Percentiles rank a stretch among this genome's conserved stretches.
These are phyloP conservation scores for Rhadina sibilatrix DNA, from an alignment of 2,113 vertebrate genomes.

Conservation along the genomic window DNA sequence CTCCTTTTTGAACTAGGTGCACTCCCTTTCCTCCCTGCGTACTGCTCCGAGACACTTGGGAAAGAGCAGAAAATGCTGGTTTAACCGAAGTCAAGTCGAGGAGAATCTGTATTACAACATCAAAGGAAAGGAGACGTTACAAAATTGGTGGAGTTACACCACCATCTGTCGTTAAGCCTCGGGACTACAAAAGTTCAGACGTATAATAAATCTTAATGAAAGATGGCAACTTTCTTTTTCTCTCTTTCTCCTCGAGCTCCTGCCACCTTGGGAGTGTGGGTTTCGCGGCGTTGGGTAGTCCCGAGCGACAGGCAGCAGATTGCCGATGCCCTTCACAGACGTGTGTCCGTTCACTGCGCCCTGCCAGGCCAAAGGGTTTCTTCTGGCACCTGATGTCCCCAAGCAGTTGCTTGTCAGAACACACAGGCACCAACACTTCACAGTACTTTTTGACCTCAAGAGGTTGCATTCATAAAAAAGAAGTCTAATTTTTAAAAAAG, in stretches of 20 bases:
- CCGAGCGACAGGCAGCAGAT: neutral
- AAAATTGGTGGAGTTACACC: slow-evolving; percentile 81
- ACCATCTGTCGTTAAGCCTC: slow-evolving; percentile 82
- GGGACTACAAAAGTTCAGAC: slow-evolving; percentile 78
- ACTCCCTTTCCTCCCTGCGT: neutral
- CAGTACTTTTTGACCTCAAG: neutral
- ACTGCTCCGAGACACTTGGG: slow-evolving; percentile 7
- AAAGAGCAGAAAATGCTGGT: slow-evolving; percentile 32
- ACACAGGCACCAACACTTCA: neutral
- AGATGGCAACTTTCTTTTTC: slow-evolving; percentile 16
- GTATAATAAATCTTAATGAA: slow-evolving; percentile 71
- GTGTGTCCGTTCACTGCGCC: accelerated
- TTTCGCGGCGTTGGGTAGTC: neutral
- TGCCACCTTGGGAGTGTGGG: neutral
- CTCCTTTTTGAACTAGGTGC: neutral
- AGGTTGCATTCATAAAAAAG: neutral
- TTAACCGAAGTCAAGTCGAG: slow-evolving; percentile 65
- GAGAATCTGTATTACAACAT: slow-evolving; percentile 47
- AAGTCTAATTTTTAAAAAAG: neutral
- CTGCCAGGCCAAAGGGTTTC: neutral
- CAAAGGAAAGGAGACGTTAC: slow-evolving; percentile 54
- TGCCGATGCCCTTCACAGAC: neutral
- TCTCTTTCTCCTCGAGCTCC: neutral
- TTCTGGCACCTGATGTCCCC: neutral
- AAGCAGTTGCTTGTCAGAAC: neutral